phyloP scores from a whole-genome alignment of 2,113 vertebrate genomes.

The Sinocyclocheilus anophthalmus region DNA sequence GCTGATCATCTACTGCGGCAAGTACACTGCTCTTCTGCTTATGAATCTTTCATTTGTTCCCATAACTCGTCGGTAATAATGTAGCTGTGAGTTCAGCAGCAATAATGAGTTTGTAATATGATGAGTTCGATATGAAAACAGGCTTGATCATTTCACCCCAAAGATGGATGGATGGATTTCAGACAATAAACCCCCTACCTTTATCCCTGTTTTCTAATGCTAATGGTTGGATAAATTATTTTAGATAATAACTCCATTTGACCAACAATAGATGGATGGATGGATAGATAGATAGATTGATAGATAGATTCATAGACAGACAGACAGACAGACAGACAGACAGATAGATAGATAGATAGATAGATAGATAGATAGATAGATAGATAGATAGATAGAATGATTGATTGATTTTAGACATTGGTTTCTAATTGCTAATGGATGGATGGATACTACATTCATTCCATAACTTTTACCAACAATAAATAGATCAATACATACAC shows the following conservation, averaged over 20 bases:
- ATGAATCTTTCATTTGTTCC: neutral
- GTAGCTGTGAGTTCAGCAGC: neutral
- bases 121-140: neutral
- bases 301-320: neutral
- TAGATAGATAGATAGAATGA: too few species aligned
- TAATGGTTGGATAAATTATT: neutral
- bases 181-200: too few species aligned
- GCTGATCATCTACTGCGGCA: conserved; percentile 85
- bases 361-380: too few species aligned
- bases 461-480: too few species aligned
- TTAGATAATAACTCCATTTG: neutral
- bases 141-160: too few species aligned
- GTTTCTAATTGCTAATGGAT: too few species aligned
- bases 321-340: neutral
- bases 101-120: neutral
- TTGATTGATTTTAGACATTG: too few species aligned
- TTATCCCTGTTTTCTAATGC: too few species aligned
- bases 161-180: too few species aligned
- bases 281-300: neutral
- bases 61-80: neutral
- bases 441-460: too few species aligned
- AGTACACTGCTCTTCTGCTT: conserved; percentile 62
- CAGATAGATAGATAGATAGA: too few species aligned
- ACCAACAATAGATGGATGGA: neutral
- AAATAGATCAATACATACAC: too few species aligned